Evolutionary conservation across 2,888 invertebrate genomes (phyloP), one percentile per base, ranked within the genome.

Genomic region (Ornithoptera alexandrae): DNA sequence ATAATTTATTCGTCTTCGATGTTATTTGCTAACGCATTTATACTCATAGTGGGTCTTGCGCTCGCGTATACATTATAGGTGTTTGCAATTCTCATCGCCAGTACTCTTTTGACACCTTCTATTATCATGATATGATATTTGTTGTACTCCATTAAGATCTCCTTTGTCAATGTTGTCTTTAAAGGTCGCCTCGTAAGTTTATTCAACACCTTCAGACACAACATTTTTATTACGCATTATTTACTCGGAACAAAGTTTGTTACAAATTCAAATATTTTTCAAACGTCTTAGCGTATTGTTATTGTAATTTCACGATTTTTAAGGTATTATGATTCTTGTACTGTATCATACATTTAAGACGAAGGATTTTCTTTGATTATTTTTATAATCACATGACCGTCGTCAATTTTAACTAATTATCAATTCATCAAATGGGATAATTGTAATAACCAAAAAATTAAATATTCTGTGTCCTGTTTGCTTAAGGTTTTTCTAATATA

Each of bases 41-140:
- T 71, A 71, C 36, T 56, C 64, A 15, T 42, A 42, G 60, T 60
- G 68, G 50, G 70, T 70, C 69, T 69, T 69, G 74, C 67, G 72
- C 63, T 73, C 70, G 71, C 71, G 64, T 72, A 71, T 70, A 66
- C 60, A 50, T 68, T 84, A 79, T 89, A 86, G 78, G 76, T 80
- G 73, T 83, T 87, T 84, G 78, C 78, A 85, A 88, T 89, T 89
- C 80, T 84, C 84, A 74, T 72, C 39, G 39, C 79, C 80, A 85
- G 86, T 87, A 81, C 76, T 78, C 80, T 84, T 84, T 86, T 87
- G 79, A 83, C 88, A 84, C 86, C 80, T 86, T 62, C 72, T 62
- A 76, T 78, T 76, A 76, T 75, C 65, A 72, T 75, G 77, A 77
- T 76, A 68, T 78, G 78, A 56, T 75, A 79, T 79, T 80, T 75